Evolutionary conservation across 2,113 vertebrate species (phyloP).

Genomic region (Sylvilagus bachmani): DNA sequence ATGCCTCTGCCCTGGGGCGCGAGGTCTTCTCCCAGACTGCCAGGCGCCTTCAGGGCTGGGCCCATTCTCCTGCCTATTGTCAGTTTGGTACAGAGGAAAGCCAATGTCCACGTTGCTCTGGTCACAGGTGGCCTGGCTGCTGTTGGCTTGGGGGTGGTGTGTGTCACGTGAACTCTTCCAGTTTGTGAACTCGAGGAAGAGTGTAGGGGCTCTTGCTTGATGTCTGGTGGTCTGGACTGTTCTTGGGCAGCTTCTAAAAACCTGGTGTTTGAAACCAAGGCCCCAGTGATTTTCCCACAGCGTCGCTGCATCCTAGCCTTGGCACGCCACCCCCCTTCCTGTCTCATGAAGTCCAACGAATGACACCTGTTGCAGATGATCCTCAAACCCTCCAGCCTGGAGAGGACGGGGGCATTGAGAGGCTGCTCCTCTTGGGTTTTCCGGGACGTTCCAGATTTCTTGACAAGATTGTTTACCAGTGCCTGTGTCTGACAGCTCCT

Average conservation of each 20-base stretch:
- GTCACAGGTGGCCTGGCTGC: neutral
- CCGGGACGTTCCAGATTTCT: conserved; percentile 32
- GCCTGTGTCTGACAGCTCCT: neutral
- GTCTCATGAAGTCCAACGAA: neutral
- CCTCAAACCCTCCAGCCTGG: neutral
- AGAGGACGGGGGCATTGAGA: neutral
- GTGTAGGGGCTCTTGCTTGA: neutral
- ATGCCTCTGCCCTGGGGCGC: neutral
- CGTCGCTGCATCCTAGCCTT: neutral
- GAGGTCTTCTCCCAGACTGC: neutral
- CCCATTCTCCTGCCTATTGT: neutral
- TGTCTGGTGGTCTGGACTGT: neutral
- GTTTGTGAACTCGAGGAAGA: neutral
- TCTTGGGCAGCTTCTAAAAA: conserved; percentile 24
- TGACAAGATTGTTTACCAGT: conserved; percentile 44
- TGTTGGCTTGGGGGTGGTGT: neutral
- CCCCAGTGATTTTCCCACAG: neutral
- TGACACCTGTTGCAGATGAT: conserved; percentile 11
- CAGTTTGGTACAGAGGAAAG: neutral
- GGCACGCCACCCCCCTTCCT: neutral
- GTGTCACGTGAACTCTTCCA: neutral
- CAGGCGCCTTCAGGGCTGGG: neutral
- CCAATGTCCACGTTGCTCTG: accelerated
- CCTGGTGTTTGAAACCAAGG: neutral
- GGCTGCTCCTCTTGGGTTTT: neutral